Evolutionary conservation across 1,140 invertebrate species (phyloP).

Genomic region (Oncopeltus fasciatus): DNA sequence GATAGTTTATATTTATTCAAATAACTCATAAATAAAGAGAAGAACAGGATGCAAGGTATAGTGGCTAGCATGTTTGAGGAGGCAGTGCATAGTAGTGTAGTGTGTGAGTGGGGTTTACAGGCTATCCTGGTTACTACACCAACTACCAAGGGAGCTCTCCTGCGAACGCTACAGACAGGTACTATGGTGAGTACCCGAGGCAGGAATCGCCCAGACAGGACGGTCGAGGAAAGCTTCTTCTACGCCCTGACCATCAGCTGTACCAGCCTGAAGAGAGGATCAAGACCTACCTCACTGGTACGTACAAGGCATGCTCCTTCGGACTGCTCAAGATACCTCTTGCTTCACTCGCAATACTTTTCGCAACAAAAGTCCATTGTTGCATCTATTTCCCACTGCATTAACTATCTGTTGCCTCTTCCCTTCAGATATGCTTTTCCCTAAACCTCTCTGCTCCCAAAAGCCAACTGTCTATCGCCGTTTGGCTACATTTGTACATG

Average conservation of each 20-base stretch:
- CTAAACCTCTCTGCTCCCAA: too few relatives aligned
- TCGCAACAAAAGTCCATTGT: too few relatives aligned
- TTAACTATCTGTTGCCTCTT: neutral
- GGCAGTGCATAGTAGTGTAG: too few relatives aligned
- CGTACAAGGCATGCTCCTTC: neutral
- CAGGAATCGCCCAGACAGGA: constrained; percentile 7
- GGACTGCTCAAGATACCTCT: too few relatives aligned
- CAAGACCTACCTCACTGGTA: constrained; percentile 24
- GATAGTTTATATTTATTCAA: too few relatives aligned
- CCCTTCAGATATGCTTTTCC: too few relatives aligned
- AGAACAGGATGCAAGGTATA: too few relatives aligned
- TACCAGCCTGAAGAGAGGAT: constrained; percentile 20
- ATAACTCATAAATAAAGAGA: too few relatives aligned
- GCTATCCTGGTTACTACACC: constrained; percentile 31
- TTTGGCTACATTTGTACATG: too few relatives aligned
- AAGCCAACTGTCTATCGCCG: too few relatives aligned
- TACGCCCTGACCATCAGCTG: constrained; percentile 17
- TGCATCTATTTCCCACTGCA: neutral
- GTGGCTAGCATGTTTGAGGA: too few relatives aligned
- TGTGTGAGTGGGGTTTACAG: constrained; percentile 22
- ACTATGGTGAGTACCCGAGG: constrained; percentile 12
- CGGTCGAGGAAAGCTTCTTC: constrained; percentile 10
- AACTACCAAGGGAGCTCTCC: constrained; percentile 17
- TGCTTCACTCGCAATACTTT: too few relatives aligned
- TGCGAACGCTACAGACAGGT: neutral